Evolutionary conservation across 2,113 vertebrate genomes (phyloP), one percentile per base, ranked within the genome.

Genomic region (Trinectes maculatus): DNA sequence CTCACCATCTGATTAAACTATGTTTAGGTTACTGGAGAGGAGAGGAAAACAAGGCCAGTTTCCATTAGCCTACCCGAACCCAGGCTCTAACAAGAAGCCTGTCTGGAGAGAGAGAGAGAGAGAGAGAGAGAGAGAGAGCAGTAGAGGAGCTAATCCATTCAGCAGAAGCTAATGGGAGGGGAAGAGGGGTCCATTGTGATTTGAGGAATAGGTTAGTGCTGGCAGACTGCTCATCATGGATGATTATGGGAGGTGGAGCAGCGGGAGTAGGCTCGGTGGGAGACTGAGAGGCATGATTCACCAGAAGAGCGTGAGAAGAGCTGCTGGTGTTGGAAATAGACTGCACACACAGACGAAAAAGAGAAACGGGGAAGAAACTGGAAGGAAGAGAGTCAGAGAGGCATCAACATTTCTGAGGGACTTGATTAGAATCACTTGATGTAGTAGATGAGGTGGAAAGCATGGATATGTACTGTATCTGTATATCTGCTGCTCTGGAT

Each of bases 151-250:
- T 89, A 85, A 91, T 89, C 83, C 84, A 75, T 89, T 87, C 87
- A 84, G 85, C 72, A 79, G 85, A 85, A 80, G 85, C 85, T 92
- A 92, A 92, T 89, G 80, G 74, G 86, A 84, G 74, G 74, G 74
- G 87, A 82, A 85, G 84, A 82, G 72, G 79, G 86, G 84, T 90
- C 90, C 86, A 83, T 86, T 89, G 85, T 85, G 88, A 89, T 89
- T 89, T 89, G 88, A 91, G 84, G 83, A 77, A 89, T 90, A 77
- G 89, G 87, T 90, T 89, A 86, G 85, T 59, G 82, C 82, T 89
- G 87, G 86, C 85, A 90, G 87, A 83, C 86, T 86, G 82, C 88
- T 87, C 88, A 91, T 93, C 88, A 89, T 44, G 78, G 83, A 77
- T 82, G 89, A 92, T 92, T 89, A 92, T 77, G 74, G 77, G 79